Evolutionary conservation across 2,888 invertebrate species (phyloP), one percentile per base, ranked within the genome.

Genomic region (Watsonalla cultraria): DNA sequence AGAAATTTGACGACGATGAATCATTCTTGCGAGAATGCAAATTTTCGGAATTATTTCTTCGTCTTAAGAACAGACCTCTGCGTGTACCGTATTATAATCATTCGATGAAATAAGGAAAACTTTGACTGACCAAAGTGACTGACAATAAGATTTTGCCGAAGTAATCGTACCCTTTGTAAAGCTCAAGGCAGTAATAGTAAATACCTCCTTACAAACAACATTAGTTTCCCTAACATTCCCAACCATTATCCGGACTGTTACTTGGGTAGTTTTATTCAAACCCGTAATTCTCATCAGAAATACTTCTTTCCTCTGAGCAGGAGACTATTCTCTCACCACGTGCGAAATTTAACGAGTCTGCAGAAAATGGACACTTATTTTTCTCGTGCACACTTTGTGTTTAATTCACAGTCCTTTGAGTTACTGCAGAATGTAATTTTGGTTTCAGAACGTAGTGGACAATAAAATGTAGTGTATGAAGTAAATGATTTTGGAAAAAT

Each of bases 281-380:
- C 63, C 61, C 70, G 67, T 75, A 75, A 71, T 64, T 75, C 61
- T 58, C 60, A 62, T 61, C 58, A 61, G 60, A 57, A 59, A 62
- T 54, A 50, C 56, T 55, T 45, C 13, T 51, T 53, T 35, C 8
- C 35, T 37, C 35, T 33, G 8, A 48, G 48, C 1, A 48, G 34
- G 55, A 52, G 55, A 63, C 60, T 52, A 62, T 66, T 72, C 67
- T 67, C 65, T 67, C 64, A 54, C 69, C 68, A 64, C 65, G 68
- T 74, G 72, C 76, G 70, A 75, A 73, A 72, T 73, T 71, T 75
- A 70, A 73, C 73, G 72, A 65, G 56, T 54, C 49, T 51, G 58
- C 59, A 58, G 66, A 67, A 68, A 74, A 73, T 70, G 68, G 62
- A 62, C 63, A 68, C 58, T 60, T 61, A 59, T 66, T 68, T 60